These are phyloP conservation scores for Laticauda colubrina DNA, from an alignment of 2,113 vertebrate genomes.

Conservation along the genomic window DNA sequence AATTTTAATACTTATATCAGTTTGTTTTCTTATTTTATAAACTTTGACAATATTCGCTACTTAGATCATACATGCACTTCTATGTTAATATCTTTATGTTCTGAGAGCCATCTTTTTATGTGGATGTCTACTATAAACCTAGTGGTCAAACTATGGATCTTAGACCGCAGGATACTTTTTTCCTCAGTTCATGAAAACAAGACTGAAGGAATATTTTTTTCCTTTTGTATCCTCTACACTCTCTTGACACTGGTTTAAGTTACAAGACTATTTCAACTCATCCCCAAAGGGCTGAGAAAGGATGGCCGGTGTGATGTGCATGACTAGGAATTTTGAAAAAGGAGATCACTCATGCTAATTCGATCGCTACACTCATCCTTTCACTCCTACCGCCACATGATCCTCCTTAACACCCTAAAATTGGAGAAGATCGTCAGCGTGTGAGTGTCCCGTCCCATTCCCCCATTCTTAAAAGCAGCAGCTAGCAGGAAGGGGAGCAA, in stretches of 20 bases:
- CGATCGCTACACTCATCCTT: neutral
- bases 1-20: neutral
- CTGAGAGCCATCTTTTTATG: neutral
- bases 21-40: neutral
- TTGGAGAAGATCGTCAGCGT: neutral
- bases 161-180: neutral
- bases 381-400: neutral
- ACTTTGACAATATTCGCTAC: neutral
- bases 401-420: neutral
- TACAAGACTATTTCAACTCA: too few species aligned
- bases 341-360: neutral
- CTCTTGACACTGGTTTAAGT: too few species aligned
- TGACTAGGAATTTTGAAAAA: neutral
- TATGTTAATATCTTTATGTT: neutral
- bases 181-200: neutral
- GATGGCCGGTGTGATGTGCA: neutral
- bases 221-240: neutral
- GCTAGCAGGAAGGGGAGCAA: neutral
- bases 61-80: neutral
- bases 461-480: neutral
- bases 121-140: neutral
- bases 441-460: neutral
- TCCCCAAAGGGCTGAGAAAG: neutral
- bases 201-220: neutral
- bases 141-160: neutral